Evolutionary conservation across 2,797 vertebrate genomes (phyloP), one percentile per base, ranked within the genome.

Genomic region (Synanceia verrucosa): DNA sequence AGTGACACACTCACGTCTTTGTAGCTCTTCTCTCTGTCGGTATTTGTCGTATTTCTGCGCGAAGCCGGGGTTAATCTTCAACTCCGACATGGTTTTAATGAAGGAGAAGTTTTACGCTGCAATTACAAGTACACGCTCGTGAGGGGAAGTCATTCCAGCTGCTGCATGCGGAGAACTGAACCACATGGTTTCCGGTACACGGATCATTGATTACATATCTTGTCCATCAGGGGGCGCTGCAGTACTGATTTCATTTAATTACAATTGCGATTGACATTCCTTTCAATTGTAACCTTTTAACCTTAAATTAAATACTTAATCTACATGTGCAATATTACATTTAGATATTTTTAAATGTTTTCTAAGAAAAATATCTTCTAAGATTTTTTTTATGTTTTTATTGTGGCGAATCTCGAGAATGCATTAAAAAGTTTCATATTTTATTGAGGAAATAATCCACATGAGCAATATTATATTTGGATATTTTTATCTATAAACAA

Each of bases 1-100:
- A n/a, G n/a, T 0, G 5, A 11, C 16, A 67, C 23, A 95, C 96
- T 96, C 87, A 97, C 96, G 87, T 29, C 93, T 94, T 88, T 96
- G 96, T 39, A 98, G 86, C 77, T 97, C 97, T 77, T 98, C 96
- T n/a, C 89, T 96, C 76, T 96, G 95, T 43, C 97, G 94, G 81
- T 97, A 97, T 58, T 94, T 95, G 0, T 95, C 89, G 57, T 97
- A 97, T 33, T 88, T 94, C 41, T 94, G 91, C 0, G 96, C 97
- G 33, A 98, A 98, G 6, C 92, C 90, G 1, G 86, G 74, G 74
- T 98, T 98, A 8, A 98, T 94, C 21, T 91, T 95, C 1, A 97
- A 67, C 6, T 88, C 90, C 26, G 86, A 23, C 94, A 95, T 95
- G 37, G 10, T 81, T 53, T 24, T 1, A 47, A 1, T 2, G 8